phyloP scores from a whole-genome alignment of 2,888 invertebrate genomes.

The Osmoderma eremita region DNA sequence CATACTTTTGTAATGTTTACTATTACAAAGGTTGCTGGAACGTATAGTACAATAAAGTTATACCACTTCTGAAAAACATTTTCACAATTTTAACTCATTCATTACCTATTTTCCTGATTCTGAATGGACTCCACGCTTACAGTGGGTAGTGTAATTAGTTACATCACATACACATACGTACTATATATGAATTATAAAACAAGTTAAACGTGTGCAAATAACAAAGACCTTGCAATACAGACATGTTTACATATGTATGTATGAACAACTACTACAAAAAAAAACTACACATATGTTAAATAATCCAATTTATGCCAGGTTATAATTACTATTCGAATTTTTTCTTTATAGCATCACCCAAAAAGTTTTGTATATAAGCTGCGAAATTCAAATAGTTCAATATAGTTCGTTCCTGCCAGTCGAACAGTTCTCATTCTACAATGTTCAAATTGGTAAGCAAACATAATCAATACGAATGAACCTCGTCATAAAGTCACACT shows the following conservation, averaged over 20 bases:
- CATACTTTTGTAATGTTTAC: no score
- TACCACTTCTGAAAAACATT: no score
- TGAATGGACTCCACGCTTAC: no score
- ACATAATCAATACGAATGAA: neutral
- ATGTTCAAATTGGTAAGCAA: slow-evolving; percentile 37
- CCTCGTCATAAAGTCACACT: neutral
- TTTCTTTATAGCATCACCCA: slow-evolving; percentile 1
- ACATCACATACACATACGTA: no score
- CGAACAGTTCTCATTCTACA: slow-evolving; percentile 26
- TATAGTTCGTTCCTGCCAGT: slow-evolving; percentile 31
- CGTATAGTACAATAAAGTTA: no score
- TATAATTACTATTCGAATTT: slow-evolving; percentile 29
- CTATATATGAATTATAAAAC: slow-evolving; percentile 9
- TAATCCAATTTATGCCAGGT: slow-evolving; percentile 23
- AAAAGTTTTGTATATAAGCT: slow-evolving; percentile 31
- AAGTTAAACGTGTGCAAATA: slow-evolving; percentile 11
- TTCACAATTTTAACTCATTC: no score
- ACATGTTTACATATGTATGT: neutral
- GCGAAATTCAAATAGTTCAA: neutral
- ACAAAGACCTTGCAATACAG: slow-evolving; percentile 16
- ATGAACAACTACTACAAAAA: slow-evolving; percentile 2
- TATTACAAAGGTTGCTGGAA: no score
- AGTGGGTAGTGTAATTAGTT: no score
- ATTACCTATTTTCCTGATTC: no score
- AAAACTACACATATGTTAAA: slow-evolving; percentile 23